Evolutionary conservation across 2,113 vertebrate species (phyloP).

Genomic region (Rafetus swinhoei): DNA sequence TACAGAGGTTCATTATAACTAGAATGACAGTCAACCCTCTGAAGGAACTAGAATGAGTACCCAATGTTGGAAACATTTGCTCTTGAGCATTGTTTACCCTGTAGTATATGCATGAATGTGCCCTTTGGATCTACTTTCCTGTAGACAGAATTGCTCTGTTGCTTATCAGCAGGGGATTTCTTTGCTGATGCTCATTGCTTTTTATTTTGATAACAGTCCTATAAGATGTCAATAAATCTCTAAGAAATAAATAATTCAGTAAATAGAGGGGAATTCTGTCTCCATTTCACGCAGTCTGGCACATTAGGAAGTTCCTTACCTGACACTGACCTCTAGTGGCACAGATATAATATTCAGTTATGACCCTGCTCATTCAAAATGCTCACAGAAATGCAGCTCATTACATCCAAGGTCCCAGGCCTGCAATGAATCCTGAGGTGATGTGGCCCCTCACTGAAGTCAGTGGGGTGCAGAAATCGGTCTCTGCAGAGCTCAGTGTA

Average conservation of each 20-base stretch:
- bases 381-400: neutral
- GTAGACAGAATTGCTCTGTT: too few species aligned
- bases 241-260: neutral
- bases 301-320: neutral
- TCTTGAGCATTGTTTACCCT: neutral
- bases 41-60: fast-evolving
- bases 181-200: neutral
- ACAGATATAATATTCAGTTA: neutral
- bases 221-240: neutral
- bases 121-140: neutral
- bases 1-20: fast-evolving
- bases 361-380: neutral
- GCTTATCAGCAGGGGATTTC: neutral
- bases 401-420: neutral
- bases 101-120: neutral
- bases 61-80: too few species aligned
- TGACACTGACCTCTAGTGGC: constrained; percentile 10
- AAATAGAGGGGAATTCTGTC: neutral
- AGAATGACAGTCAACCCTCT: fast-evolving
- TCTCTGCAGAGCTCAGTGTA: too few species aligned
- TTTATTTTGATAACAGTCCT: neutral
- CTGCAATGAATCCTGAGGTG: neutral
- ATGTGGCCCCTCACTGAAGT: neutral
- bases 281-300: neutral
- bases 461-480: neutral